Evolutionary conservation across 2,113 vertebrate species (phyloP).

Genomic region (Erythrocebus patas): DNA sequence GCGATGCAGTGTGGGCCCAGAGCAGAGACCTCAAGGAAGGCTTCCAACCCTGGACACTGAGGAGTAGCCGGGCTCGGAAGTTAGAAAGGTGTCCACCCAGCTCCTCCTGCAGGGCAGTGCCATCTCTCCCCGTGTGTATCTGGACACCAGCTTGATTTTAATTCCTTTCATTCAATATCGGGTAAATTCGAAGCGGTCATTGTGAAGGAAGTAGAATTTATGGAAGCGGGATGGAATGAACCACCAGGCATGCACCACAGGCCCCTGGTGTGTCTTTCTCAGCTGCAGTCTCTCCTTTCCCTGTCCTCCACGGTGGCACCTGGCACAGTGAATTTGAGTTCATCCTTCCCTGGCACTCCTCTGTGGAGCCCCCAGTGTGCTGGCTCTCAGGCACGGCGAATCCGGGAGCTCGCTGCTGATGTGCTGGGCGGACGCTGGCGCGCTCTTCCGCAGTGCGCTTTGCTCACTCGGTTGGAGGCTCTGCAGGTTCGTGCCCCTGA

Average conservation of each 20-base stretch:
- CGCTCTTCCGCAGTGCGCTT: too few species aligned
- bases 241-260: fast-evolving
- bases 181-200: neutral
- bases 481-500: neutral
- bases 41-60: too few species aligned
- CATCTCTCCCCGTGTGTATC: neutral
- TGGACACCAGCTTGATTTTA: neutral
- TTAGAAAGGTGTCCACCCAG: neutral
- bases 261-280: too few species aligned
- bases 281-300: neutral
- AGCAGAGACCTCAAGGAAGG: neutral
- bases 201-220: neutral
- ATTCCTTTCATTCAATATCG: neutral
- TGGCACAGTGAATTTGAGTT: neutral
- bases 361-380: neutral
- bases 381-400: neutral
- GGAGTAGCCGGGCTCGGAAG: neutral
- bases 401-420: neutral
- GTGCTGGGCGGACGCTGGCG: neutral
- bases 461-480: neutral
- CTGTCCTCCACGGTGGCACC: too few species aligned
- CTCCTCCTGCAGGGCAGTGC: neutral
- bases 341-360: fast-evolving
- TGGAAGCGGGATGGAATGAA: neutral
- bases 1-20: neutral